A percentile compares a stretch with the other conserved stretches of the same genome.
These are phyloP conservation scores for Heteropelma amictum DNA, from an alignment of 2,888 invertebrate species.

Conservation along the genomic window DNA sequence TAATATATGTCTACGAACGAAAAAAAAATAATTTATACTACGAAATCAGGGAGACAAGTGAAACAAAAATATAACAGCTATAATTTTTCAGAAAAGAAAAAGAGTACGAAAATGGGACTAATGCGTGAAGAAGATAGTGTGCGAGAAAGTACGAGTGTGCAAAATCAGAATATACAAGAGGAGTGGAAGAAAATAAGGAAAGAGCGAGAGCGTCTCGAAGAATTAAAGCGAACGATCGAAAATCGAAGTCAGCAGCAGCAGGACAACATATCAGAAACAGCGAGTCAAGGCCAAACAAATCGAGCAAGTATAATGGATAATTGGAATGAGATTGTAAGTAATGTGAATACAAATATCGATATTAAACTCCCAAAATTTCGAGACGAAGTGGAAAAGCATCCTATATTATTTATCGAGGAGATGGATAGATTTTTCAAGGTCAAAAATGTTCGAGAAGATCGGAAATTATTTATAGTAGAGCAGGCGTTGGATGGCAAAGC, in stretches of 20 bases:
- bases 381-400: not conserved
- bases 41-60: not conserved
- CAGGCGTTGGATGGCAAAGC: constrained; percentile 15
- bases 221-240: too few species aligned
- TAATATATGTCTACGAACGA: too few species aligned
- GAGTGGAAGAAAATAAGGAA: too few species aligned
- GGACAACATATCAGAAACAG: not conserved
- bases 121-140: not conserved
- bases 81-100: not conserved
- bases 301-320: not conserved
- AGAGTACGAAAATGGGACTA: not conserved
- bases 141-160: not conserved
- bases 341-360: constrained; percentile 8
- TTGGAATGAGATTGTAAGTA: constrained; percentile 13
- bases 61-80: not conserved
- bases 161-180: not conserved
- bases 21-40: too few species aligned
- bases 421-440: constrained; percentile 25
- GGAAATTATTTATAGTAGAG: not conserved
- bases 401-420: not conserved
- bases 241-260: too few species aligned
- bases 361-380: constrained; percentile 19
- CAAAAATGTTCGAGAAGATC: not conserved
- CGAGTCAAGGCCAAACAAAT: not conserved
- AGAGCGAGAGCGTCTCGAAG: too few species aligned